Conservation (phyloP, 1,140 invertebrate species). For the Homalodisca vitripennis region DNA sequence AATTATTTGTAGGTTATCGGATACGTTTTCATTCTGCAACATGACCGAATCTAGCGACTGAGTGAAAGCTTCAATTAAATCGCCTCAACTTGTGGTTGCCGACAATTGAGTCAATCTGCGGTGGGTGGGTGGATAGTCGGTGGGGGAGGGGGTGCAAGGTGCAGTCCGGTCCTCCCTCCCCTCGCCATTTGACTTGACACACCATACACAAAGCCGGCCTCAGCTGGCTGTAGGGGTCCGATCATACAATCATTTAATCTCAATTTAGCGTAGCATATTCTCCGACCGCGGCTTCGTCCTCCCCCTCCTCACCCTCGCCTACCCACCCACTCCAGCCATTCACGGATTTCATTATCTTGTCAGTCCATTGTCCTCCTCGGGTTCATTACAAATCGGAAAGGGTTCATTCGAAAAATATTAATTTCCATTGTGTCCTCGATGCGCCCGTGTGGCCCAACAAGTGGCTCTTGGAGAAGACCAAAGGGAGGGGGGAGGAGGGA, state of each 20-base stretch:
- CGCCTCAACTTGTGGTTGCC: no score
- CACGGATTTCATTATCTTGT: conserved; percentile 30
- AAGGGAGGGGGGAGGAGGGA: not conserved
- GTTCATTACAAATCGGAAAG: conserved; percentile 26
- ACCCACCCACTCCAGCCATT: not conserved
- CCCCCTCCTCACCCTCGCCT: not conserved
- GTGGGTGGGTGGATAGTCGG: not conserved
- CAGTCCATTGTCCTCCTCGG: conserved; percentile 8
- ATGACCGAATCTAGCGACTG: no score
- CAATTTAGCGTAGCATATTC: conserved; percentile 36
- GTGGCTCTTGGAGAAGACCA: not conserved
- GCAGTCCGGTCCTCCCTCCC: not conserved
- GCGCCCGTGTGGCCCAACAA: conserved; percentile 1
- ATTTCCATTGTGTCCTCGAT: conserved; percentile 21
- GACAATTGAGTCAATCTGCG: no score
- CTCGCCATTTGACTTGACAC: conserved; percentile 8
- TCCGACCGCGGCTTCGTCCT: conserved; percentile 9
- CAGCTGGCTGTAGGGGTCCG: not conserved
- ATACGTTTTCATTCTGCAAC: no score
- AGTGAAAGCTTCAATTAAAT: no score
- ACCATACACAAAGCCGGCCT: not conserved
- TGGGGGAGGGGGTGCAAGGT: conserved; percentile 12
- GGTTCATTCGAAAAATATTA: conserved; percentile 24
- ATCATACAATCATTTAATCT: conserved; percentile 37
- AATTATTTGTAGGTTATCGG: no score